phyloP scores from a whole-genome alignment of 2,797 vertebrate species.

The Chaetophractus vellerosus region DNA sequence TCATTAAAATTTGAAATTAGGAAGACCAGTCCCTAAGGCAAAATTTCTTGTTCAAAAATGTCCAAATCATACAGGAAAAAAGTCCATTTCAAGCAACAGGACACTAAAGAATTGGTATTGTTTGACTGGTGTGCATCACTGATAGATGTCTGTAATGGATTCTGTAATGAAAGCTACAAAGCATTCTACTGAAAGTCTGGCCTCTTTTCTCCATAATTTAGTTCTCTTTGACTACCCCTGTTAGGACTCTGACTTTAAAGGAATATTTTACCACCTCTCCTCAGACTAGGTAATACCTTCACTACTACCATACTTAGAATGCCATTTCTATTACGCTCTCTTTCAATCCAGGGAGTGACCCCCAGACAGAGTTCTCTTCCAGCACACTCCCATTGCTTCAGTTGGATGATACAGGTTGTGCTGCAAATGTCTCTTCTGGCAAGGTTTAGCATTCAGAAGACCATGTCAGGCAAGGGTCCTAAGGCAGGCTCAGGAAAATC shows the following conservation, averaged over 20 bases:
- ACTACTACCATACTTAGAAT: conserved; percentile 61
- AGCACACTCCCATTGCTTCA: neutral
- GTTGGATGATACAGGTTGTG: no score
- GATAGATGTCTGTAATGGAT: conserved; percentile 7
- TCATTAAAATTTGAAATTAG: conserved; percentile 4
- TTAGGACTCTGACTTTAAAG: conserved; percentile 14
- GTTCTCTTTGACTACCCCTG: conserved; percentile 41
- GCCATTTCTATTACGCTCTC: conserved; percentile 56
- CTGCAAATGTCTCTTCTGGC: neutral
- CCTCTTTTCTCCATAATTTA: conserved; percentile 46
- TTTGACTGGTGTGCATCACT: neutral
- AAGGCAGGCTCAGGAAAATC: fast-evolving
- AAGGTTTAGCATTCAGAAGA: neutral
- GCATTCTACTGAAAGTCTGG: neutral
- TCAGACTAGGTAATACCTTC: conserved; percentile 56
- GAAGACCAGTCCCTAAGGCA: neutral
- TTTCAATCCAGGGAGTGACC: conserved; percentile 45
- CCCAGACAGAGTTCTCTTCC: neutral
- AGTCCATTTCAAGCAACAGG: neutral
- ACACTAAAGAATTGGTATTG: neutral
- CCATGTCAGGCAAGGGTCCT: neutral
- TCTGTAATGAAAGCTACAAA: conserved; percentile 33
- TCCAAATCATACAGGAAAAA: neutral
- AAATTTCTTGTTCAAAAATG: conserved; percentile 48
- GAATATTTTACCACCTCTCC: conserved; percentile 29